Percentiles rank a stretch among this genome's conserved stretches.
Conservation (phyloP, 1,140 invertebrate genomes). For the Rhynchophorus ferrugineus region DNA sequence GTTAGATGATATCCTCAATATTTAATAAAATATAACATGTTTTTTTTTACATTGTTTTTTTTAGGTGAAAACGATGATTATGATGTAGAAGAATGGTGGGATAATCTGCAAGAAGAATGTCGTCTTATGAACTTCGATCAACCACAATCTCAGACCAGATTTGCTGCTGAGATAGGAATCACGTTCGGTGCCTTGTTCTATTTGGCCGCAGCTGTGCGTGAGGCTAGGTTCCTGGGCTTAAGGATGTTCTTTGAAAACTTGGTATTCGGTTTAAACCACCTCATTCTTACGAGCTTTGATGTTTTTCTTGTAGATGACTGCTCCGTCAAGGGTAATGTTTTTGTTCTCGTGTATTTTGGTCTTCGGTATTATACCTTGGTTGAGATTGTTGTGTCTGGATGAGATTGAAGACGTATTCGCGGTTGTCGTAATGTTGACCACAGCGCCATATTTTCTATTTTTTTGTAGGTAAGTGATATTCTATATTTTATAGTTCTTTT, state of each 20-base stretch:
- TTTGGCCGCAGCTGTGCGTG: conserved; percentile 69
- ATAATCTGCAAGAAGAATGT: conserved; percentile 60
- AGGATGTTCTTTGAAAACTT: conserved; percentile 90
- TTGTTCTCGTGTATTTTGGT: conserved; percentile 85
- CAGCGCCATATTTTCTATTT: conserved; percentile 96
- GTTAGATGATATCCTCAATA: background rate
- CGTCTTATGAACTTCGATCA: conserved; percentile 56
- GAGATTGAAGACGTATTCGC: conserved; percentile 85
- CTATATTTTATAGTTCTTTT: too few relatives aligned
- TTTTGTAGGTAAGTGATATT: conserved; percentile 72
- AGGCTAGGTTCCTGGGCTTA: conserved; percentile 74
- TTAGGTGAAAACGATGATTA: conserved; percentile 36
- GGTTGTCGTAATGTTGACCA: conserved; percentile 90
- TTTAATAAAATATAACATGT: conserved; percentile 1
- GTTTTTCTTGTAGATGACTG: conserved; percentile 63
- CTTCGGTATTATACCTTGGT: conserved; percentile 65
- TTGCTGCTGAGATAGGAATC: conserved; percentile 61
- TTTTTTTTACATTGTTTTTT: conserved; percentile 3
- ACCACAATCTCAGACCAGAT: conserved; percentile 53
- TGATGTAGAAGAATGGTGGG: conserved; percentile 58
- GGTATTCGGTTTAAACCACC: too few relatives aligned
- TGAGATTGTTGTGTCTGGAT: conserved; percentile 75
- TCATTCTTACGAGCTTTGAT: too few relatives aligned
- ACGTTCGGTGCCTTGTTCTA: conserved; percentile 72
- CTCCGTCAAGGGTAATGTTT: conserved; percentile 87